Base-by-base conservation (phyloP, 1,140 invertebrate genomes). In the Lepidurus arcticus region DNA sequence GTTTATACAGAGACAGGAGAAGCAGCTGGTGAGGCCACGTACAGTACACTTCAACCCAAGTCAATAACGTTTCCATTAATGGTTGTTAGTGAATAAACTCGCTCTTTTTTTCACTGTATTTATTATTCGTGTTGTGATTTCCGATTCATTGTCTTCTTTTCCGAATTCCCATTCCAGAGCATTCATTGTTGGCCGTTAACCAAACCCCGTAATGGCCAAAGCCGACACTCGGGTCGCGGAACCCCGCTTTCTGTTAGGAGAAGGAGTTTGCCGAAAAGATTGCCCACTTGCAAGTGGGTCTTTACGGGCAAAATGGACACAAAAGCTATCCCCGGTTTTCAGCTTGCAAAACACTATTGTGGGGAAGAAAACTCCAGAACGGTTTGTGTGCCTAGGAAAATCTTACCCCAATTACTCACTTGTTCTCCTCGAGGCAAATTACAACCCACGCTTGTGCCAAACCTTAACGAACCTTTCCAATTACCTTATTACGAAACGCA, bases 241-340 rank as follows among this genome's bases (percentile, higher is more conserved):
- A 65, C 53, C 53, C 53, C 53, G n/a, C 53, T 7, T 21, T n/a
- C 13, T 65, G 53, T 65, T 7, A 65, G 53, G 13, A 65, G 21
- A 65, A 65, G 13, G 53, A 65, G 53, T 65, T 65, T 16, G 53
- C 13, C 21, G 53, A 65, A 65, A 65, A 65, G 53, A 65, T n/a
- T 65, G 53, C 16, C 53, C 53, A 65, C 53, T 65, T 7, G 9
- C 53, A 65, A 65, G 53, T 65, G 16, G 21, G 53, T 13, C 53
- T 65, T 65, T 21, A 1, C 53, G 21, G 53, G 1, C 53, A 16
- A 65, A 13, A 65, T 16, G 53, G 53, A 21, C 53, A 65, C 53
- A 65, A 65, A 65, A 65, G 53, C 53, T n/a, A 9, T 21, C 8
- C 13, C 53, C 53, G 21, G 53, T 65, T 65, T 65, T 21, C 53